Evolutionary conservation across 2,888 invertebrate species (phyloP), one percentile per base, ranked within the genome.

Genomic region (Agapostemon virescens): DNA sequence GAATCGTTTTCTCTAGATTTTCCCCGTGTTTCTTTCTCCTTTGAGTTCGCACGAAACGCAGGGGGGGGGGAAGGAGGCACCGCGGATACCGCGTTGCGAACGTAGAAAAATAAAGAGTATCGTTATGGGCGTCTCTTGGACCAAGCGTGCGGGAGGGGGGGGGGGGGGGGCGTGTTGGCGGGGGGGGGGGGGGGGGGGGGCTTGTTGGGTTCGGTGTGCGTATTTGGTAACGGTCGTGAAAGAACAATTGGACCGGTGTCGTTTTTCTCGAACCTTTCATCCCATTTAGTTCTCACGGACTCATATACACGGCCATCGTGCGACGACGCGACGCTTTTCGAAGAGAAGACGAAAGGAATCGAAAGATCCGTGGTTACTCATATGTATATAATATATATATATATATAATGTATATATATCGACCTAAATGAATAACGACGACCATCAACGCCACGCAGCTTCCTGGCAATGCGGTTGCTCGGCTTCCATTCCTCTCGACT

Each of bases 91-190:
- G n/a, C n/a, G n/a, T n/a, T n/a, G n/a, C n/a, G 7, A 38, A 38
- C 38, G 64, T 64, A 72, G 70, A 77, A 81, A 77, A 77, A 70
- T 81, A 82, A n/a, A 82, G 82, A 70, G 77, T 81, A 81, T 81
- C 63, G 69, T n/a, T n/a, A n/a, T n/a, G n/a, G n/a, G n/a, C n/a
- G n/a, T 38, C 49, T 49, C 45, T 67, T 58, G 45, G 71, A 71
- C 61, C 49, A 72, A 72, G 63, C 30, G 52, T n/a, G n/a, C n/a
- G n/a, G n/a, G 40, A 38, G 36, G 7, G 7, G 36, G 40, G 11
- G 40, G n/a, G n/a, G n/a, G n/a, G n/a, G n/a, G n/a, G 40, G 9
- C 13, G 36, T 38, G 3, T 38, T 7, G 36, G 36, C 5, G 36
- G 36, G 3, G 36, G 36, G 36, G 5, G 36, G 36, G 36, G 36